Conservation (phyloP, 2,113 vertebrate genomes). For the Porphyrio hochstetteri region DNA sequence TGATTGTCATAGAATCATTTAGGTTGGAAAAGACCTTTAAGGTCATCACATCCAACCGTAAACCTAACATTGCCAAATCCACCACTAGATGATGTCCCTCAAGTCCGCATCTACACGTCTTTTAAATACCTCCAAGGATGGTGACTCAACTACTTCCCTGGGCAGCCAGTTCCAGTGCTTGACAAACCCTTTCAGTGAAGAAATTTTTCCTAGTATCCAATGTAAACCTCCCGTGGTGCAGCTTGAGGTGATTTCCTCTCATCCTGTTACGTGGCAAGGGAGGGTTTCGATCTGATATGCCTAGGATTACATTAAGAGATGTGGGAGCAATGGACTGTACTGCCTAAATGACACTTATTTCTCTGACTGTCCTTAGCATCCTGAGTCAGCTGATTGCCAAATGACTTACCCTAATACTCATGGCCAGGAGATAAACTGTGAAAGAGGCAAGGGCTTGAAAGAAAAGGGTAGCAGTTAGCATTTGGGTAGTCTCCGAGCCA, state of each 20-base stretch:
- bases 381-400: not conserved
- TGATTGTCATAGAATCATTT: not conserved
- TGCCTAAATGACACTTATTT: not conserved
- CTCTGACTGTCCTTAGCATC: not conserved
- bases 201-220: no score
- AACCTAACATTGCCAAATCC: no score
- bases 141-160: no score
- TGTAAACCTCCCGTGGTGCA: not conserved
- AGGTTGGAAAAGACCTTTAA: no score
- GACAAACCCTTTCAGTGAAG: no score
- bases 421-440: not conserved
- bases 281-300: not conserved
- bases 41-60: no score
- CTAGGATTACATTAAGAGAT: not conserved
- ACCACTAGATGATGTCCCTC: no score
- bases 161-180: no score
- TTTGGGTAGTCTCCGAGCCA: not conserved
- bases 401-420: not conserved
- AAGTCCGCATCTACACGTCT: no score
- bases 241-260: not conserved
- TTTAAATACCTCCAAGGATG: no score
- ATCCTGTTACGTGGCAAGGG: rapidly evolving
- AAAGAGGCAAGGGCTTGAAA: not conserved
- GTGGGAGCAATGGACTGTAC: not conserved
- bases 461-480: not conserved